A percentile compares a stretch with the other conserved stretches of the same genome.
phyloP scores from a whole-genome alignment of 2,797 vertebrate species.

The Coendou prehensilis region DNA sequence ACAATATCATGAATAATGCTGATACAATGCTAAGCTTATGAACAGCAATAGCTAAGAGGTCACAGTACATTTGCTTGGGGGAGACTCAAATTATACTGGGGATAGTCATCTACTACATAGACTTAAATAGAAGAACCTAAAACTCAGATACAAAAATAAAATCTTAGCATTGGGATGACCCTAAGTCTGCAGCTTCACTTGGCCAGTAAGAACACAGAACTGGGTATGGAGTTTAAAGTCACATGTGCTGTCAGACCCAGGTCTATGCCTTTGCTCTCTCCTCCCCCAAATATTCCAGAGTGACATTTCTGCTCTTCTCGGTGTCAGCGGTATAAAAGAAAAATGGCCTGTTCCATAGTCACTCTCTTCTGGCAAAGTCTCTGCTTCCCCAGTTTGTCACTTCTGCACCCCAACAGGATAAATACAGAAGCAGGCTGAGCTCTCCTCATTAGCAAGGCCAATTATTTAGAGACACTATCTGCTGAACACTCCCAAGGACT shows the following conservation, averaged over 20 bases:
- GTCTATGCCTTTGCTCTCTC: not conserved
- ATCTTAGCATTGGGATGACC: not conserved
- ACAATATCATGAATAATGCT: not conserved
- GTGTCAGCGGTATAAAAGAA: not conserved
- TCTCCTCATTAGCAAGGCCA: slow-evolving; percentile 31
- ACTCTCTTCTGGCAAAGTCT: not conserved
- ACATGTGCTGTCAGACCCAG: not conserved
- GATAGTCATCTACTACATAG: not conserved
- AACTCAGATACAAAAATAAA: not conserved
- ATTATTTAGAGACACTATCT: not conserved
- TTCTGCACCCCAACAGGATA: not conserved
- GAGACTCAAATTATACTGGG: not conserved
- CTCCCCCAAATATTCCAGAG: not conserved
- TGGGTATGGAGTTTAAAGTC: not conserved
- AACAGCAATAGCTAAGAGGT: not conserved
- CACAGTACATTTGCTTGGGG: not conserved
- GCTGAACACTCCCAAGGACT: not conserved
- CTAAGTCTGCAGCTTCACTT: not conserved
- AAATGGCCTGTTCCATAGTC: not conserved
- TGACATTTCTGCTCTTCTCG: not conserved
- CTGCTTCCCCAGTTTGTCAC: not conserved
- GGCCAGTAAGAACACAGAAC: not conserved
- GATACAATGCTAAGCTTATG: not conserved
- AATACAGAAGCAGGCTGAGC: slow-evolving; percentile 51
- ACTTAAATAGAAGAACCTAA: slow-evolving; percentile 7